A percentile compares a stretch with the other conserved stretches of the same genome.
phyloP scores from a whole-genome alignment of 2,797 vertebrate genomes.

The Gymnocypris eckloni region DNA sequence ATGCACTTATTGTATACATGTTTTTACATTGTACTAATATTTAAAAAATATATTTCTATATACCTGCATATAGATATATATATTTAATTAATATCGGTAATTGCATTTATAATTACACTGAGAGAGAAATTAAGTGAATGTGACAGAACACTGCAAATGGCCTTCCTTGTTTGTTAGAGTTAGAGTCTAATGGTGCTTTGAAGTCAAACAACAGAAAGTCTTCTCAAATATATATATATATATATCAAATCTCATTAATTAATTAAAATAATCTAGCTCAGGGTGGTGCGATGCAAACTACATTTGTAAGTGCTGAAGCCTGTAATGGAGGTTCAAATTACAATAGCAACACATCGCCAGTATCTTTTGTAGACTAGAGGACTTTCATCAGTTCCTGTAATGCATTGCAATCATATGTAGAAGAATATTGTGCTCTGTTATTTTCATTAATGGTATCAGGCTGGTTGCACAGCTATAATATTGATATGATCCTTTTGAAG shows the following conservation, averaged over 20 bases:
- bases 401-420: conserved; percentile 23
- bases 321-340: conserved; percentile 58
- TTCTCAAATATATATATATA: background rate
- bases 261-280: conserved; percentile 56
- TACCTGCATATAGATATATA: too few relatives aligned
- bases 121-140: background rate
- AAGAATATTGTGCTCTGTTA: background rate
- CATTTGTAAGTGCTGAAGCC: conserved; percentile 48
- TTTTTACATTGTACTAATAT: background rate
- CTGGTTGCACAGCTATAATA: conserved; percentile 11
- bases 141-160: background rate
- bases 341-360: conserved; percentile 22
- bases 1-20: background rate
- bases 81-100: too few relatives aligned
- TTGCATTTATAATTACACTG: background rate
- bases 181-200: conserved; percentile 22
- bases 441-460: conserved; percentile 21
- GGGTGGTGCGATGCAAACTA: conserved; percentile 46
- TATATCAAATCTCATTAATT: conserved; percentile 52
- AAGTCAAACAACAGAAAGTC: conserved; percentile 49
- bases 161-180: background rate
- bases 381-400: conserved; percentile 30
- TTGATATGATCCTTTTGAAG: conserved; percentile 24
- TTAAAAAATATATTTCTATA: too few relatives aligned
- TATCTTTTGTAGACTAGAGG: conserved; percentile 16